Base-by-base conservation (phyloP, 1,140 invertebrate genomes). In the Calosoma granatense region DNA sequence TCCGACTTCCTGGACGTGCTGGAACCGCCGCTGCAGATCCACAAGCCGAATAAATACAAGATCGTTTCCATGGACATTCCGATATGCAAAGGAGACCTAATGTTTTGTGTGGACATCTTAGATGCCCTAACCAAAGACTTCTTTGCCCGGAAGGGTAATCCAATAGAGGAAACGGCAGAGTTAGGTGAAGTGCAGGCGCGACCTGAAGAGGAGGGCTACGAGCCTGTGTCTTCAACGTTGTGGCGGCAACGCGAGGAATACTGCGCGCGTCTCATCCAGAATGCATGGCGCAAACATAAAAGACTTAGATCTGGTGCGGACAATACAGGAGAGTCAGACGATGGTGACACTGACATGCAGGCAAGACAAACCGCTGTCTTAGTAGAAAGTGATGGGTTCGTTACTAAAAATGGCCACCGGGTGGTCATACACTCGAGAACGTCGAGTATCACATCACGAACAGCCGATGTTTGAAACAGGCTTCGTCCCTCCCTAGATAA, bases 1-100 rank as follows among this genome's bases (percentile, higher is more conserved):
- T 93, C 92, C 0, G 93, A 97, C 63, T 97, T 98, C 76, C 75
- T 98, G 47, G 92, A 98, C 72, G 90, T 93, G 56, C 80, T 96
- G 52, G 93, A 96, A 72, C 88, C 91, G 54, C 93, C 93, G 58
- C 76, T 96, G 58, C 91, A 96, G 75, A 94, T 98, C 63, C 92
- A 95, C 71, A 97, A 97, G 74, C 95, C 95, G 51, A 98, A 98
- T 74, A 95, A 97, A 78, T 97, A 96, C 76, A 96, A 97, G 81
- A 94, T 98, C 68, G 92, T 97, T 70, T 93, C 91, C 64, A 94
- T 98, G 90, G 94, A 98, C 74, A 97, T 98, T 71, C 90, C 94
- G 53, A 98, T 98, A 70, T 98, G 94, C 79, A 92, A 94, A 75
- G 90, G 88, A 43, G 94, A 98, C 76, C 81, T 90, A 74, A 92